Evolutionary conservation across 2,797 vertebrate species (phyloP), one percentile per base, ranked within the genome.

Genomic region (Enteromius fasciolatus): DNA sequence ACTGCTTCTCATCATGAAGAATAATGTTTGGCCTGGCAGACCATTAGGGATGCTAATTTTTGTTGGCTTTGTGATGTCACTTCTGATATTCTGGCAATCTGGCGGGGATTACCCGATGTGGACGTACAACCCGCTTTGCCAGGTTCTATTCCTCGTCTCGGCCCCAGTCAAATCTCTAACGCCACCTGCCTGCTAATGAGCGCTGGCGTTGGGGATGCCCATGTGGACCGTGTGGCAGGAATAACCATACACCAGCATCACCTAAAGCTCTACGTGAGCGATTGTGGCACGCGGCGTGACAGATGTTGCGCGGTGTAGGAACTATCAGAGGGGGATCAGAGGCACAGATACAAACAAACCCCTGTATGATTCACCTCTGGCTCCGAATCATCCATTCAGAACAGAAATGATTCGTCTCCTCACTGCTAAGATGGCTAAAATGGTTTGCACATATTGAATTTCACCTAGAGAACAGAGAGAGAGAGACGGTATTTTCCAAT

Each of bases 1-100:
- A 89, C 83, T 87, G 83, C 91, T 85, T 88, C 88, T 91, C 92
- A 92, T 93, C 90, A 91, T 90, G 90, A 91, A 90, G 89, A 94
- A 92, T 92, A 92, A 94, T 92, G 90, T 92, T 92, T 90, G 89
- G 85, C 91, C 90, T 92, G 92, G 92, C 90, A 93, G 89, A 92
- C 86, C 86, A 90, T 91, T 90, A 92, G 85, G 88, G 89, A 89
- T 91, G 89, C 91, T 89, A 91, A 86, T 90, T 93, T 94, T 86
- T 89, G 87, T 88, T 90, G 89, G 90, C 88, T 91, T 90, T 85
- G 87, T 90, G 90, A 90, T 90, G 90, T 91, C 90, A 91, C 90
- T 88, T 89, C 89, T 90, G 89, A 90, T 89, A 90, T 89, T 80
- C 72, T 82, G 83, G 86, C 90, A 90, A 89, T 90, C 90, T 91